Base-by-base conservation (phyloP, 2,888 invertebrate species). In the Apodemia zela region DNA sequence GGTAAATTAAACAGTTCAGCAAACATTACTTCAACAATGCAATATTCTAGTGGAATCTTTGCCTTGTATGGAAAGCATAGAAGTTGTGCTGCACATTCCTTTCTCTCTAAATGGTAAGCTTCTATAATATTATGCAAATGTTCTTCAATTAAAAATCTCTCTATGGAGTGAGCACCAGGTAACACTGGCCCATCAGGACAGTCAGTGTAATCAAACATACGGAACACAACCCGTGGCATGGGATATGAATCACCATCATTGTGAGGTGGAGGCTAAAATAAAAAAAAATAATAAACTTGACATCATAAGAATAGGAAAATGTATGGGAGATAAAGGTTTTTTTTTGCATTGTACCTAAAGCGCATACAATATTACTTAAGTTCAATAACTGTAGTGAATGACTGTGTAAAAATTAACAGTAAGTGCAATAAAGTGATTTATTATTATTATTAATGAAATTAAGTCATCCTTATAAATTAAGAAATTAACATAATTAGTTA, bases 201-300 rank as follows among this genome's bases (percentile, higher is more conserved):
- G 87, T 99, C 99, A 0, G 99, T 98, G 82, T 99, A 98, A 85
- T 99, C 99, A 89, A 99, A 99, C 95, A 99, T 96, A 54, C 97
- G 94, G 85, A 98, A 99, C 47, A 99, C 96, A 1, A 98, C 98
- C 80, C 96, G 95, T 0, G 99, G 99, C 93, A 98, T 95, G 0
- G 99, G 99, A 87, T 99, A 99, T 29, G 93, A 92, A 78, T 96
- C 96, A 2, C 95, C 94, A 69, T 98, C 97, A 78, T 98, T 96
- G 89, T 99, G 99, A 0, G 98, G 96, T 5, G 99, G 98, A 13
- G 98, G 97, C 76, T 96, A 93, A 51, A 87, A 87, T 45, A 64
- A 65, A n/a, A 42, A 38, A 38, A 54, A 38, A 13, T 13, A 21
- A n/a, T 21, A 60, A 17, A 17, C 7, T 45, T 45, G 15, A 45